Conservation (phyloP, 1,140 invertebrate genomes). For the Panulirus ornatus region DNA sequence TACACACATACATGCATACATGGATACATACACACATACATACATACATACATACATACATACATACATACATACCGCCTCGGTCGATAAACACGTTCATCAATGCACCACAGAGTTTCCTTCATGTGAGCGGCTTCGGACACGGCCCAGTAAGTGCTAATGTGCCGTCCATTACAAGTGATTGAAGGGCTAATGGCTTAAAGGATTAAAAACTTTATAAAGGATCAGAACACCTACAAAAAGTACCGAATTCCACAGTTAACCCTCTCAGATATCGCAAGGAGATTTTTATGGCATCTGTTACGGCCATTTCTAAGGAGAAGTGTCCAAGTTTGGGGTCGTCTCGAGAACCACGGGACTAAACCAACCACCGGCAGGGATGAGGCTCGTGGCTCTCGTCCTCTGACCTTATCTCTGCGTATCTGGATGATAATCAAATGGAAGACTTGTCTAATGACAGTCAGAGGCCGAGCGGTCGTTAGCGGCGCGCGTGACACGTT, state of each 20-base stretch:
- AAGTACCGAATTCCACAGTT: slow-evolving; percentile 66
- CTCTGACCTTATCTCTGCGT: not conserved
- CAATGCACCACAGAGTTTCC: not conserved
- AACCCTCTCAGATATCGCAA: slow-evolving; percentile 48
- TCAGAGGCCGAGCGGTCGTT: slow-evolving; percentile 37
- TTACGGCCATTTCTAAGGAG: not conserved
- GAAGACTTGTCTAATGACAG: not conserved
- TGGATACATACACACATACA: slow-evolving; percentile 29
- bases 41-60: slow-evolving; percentile 38
- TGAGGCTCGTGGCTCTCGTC: not conserved
- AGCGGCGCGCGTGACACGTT: slow-evolving; percentile 25
- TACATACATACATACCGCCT: slow-evolving; percentile 6
- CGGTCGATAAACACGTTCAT: not conserved
- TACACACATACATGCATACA: no score
- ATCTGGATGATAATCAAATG: not conserved
- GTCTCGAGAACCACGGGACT: not conserved
- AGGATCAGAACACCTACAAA: slow-evolving; percentile 67
- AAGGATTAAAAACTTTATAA: slow-evolving; percentile 70
- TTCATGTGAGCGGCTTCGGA: slow-evolving; percentile 30
- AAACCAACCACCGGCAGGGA: not conserved
- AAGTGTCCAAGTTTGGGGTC: not conserved
- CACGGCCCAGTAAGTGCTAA: slow-evolving; percentile 63
- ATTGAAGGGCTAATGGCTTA: slow-evolving; percentile 70
- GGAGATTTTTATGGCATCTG: slow-evolving; percentile 28
- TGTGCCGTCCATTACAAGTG: slow-evolving; percentile 72